Conservation (phyloP, 2,113 vertebrate genomes). For the Ptilonorhynchus violaceus region DNA sequence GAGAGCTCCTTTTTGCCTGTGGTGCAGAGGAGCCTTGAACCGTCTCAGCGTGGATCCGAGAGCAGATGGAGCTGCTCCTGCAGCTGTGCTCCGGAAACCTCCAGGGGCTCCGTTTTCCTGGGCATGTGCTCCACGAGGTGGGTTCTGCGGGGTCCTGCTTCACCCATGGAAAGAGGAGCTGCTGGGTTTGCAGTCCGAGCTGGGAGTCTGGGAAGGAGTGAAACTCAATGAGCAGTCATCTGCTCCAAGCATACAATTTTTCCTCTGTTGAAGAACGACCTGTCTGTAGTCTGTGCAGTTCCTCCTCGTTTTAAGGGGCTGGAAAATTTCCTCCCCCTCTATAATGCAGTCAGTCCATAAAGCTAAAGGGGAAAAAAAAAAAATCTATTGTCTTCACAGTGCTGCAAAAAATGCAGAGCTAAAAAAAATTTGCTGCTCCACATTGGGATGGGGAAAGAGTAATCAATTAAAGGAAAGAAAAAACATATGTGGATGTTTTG, state of each 20-base stretch:
- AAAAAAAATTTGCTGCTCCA: background rate
- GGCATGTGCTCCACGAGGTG: accelerated
- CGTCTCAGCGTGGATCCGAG: background rate
- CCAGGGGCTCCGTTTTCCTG: background rate
- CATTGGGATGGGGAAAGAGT: background rate
- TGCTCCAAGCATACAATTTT: background rate
- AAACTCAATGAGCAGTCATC: background rate
- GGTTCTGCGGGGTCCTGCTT: background rate
- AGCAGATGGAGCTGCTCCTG: background rate
- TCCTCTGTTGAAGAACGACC: background rate
- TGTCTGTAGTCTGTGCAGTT: background rate
- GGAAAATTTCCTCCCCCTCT: background rate
- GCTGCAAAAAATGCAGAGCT: background rate
- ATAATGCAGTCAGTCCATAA: background rate
- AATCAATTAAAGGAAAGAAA: background rate
- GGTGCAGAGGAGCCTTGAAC: background rate
- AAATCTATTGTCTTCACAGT: background rate
- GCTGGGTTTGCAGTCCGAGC: accelerated
- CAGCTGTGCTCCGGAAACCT: background rate
- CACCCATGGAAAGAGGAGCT: background rate
- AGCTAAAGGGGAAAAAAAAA: background rate
- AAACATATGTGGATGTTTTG: background rate
- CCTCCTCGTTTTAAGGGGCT: background rate
- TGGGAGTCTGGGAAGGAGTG: background rate
- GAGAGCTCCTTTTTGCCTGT: background rate